Conservation (phyloP, 2,888 invertebrate species). For the Papilio protenor region DNA sequence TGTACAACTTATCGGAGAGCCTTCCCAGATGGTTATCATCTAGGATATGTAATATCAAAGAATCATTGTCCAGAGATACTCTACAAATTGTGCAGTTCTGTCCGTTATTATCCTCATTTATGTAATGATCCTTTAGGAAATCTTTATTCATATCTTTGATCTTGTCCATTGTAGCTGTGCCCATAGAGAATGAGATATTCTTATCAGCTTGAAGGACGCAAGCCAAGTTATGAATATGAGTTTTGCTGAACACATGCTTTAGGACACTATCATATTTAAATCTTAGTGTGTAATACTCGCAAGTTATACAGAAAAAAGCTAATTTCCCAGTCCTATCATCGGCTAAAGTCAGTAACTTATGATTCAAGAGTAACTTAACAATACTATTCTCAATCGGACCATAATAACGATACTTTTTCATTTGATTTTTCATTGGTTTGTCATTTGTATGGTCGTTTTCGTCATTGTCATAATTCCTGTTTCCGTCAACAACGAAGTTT, state of each 20-base stretch:
- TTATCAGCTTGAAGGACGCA: conserved; percentile 73
- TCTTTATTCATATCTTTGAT: conserved; percentile 74
- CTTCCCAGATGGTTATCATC: conserved; percentile 76
- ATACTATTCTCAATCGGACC: conserved; percentile 76
- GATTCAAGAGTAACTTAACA: conserved; percentile 68
- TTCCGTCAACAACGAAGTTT: conserved; percentile 73
- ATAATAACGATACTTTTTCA: conserved; percentile 77
- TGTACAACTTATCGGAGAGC: conserved; percentile 72
- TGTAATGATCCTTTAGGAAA: conserved; percentile 67
- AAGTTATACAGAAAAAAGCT: conserved; percentile 79
- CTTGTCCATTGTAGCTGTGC: conserved; percentile 64
- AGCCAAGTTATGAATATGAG: conserved; percentile 74
- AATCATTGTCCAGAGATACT: conserved; percentile 63
- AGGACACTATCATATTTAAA: conserved; percentile 79
- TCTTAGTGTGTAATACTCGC: conserved; percentile 77
- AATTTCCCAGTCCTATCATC: conserved; percentile 79
- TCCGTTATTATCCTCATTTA: conserved; percentile 57
- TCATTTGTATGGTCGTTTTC: conserved; percentile 70
- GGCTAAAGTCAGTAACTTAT: conserved; percentile 71
- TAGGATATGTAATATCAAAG: conserved; percentile 68
- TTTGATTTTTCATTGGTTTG: conserved; percentile 68
- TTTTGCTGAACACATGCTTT: conserved; percentile 77
- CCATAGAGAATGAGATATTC: conserved; percentile 66
- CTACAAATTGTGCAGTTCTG: conserved; percentile 69
- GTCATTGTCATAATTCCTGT: conserved; percentile 76